Conservation (phyloP, 2,797 vertebrate species). For the Hoplostethus mediterraneus region DNA sequence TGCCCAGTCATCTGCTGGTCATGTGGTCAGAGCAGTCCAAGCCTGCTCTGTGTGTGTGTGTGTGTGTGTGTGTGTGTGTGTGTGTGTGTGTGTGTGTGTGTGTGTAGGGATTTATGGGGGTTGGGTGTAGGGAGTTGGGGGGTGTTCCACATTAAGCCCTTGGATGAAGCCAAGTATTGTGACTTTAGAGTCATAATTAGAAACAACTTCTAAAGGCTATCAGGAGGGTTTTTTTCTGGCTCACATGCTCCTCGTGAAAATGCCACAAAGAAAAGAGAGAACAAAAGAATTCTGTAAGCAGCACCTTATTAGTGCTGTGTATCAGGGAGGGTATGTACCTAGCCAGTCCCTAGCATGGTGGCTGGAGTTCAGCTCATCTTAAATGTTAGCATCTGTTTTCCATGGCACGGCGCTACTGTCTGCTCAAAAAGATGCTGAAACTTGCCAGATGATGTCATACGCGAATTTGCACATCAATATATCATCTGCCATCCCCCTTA, state of each 20-base stretch:
- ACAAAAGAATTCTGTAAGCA: slow-evolving; percentile 43
- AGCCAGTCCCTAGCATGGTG: slow-evolving; percentile 3
- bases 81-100: no score
- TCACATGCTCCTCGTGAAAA: neutral
- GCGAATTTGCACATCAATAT: no score
- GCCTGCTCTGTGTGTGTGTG: slow-evolving; percentile 7
- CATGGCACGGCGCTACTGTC: no score
- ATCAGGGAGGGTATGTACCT: slow-evolving; percentile 32
- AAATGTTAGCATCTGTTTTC: slow-evolving; percentile 58
- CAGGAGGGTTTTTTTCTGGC: slow-evolving; percentile 3
- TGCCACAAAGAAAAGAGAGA: slow-evolving; percentile 24
- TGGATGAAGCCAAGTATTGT: neutral
- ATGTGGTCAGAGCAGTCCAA: slow-evolving; percentile 11
- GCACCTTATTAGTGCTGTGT: slow-evolving; percentile 51
- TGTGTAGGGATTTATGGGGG: no score
- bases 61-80: neutral
- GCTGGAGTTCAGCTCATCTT: slow-evolving; percentile 54
- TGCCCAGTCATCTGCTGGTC: slow-evolving; percentile 23
- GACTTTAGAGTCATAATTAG: slow-evolving; percentile 35
- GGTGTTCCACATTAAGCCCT: neutral
- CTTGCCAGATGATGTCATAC: no score
- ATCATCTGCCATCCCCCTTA: no score
- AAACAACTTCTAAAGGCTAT: neutral
- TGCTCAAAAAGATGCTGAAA: no score
- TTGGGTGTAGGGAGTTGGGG: no score